phyloP scores from a whole-genome alignment of 2,113 vertebrate genomes.

The Lampris incognitus region DNA sequence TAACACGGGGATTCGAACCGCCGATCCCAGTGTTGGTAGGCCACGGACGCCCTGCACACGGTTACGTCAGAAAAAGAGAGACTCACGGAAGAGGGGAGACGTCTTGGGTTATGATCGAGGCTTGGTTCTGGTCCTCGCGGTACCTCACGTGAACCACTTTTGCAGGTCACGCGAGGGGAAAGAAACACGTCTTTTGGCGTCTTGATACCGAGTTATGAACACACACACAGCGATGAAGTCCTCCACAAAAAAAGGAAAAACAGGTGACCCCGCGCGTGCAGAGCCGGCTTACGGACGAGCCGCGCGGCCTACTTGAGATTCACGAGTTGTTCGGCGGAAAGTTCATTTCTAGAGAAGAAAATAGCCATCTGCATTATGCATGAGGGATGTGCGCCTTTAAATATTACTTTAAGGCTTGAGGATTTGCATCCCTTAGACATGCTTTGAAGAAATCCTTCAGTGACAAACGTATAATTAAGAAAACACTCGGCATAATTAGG shows the following conservation, averaged over 20 bases:
- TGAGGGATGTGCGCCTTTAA: slow-evolving; percentile 66
- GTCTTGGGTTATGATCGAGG: background rate
- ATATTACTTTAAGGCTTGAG: slow-evolving; percentile 66
- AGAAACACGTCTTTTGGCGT: background rate
- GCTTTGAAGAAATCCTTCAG: slow-evolving; percentile 56
- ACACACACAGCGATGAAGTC: too few species aligned
- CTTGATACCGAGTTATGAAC: too few species aligned
- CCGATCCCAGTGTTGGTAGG: too few species aligned
- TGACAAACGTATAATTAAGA: slow-evolving; percentile 59
- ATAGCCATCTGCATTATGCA: slow-evolving; percentile 75
- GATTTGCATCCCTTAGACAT: slow-evolving; percentile 67
- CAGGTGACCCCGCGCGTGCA: background rate
- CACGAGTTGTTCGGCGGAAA: slow-evolving; percentile 46
- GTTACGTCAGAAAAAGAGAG: too few species aligned
- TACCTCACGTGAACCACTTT: background rate
- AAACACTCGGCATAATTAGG: slow-evolving; percentile 9
- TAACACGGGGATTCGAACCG: too few species aligned
- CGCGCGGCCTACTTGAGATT: slow-evolving; percentile 57
- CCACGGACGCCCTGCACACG: too few species aligned
- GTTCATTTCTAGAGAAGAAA: slow-evolving; percentile 53
- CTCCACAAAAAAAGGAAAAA: too few species aligned
- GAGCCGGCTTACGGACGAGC: slow-evolving; percentile 39
- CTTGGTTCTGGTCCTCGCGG: background rate
- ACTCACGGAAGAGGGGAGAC: background rate
- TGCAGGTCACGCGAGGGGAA: background rate